A percentile compares a stretch with the other conserved stretches of the same genome.
Evolutionary conservation across 2,113 vertebrate species (phyloP).

Genomic region (Neotoma lepida): DNA sequence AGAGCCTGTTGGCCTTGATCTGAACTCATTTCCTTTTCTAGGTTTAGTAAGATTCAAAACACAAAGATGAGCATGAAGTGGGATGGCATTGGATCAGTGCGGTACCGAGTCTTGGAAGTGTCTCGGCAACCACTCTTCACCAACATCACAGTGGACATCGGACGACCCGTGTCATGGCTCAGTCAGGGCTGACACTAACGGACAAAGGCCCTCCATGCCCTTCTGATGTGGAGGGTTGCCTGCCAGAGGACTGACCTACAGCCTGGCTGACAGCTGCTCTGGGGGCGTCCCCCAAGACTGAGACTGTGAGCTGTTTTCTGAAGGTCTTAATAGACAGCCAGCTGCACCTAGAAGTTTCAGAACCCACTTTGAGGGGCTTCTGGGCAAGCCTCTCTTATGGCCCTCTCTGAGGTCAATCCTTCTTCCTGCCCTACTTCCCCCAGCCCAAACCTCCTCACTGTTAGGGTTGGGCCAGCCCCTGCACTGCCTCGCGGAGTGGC

Average conservation of each 20-base stretch:
- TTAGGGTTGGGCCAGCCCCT: constrained; percentile 79
- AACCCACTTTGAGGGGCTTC: constrained; percentile 68
- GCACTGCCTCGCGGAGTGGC: constrained; percentile 81
- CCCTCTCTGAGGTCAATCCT: constrained; percentile 60
- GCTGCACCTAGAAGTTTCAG: constrained; percentile 72
- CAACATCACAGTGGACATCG: constrained; percentile 98
- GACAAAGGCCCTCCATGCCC: constrained; percentile 41
- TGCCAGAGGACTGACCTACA: constrained; percentile 69
- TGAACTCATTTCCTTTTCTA: constrained; percentile 74
- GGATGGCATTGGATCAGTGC: constrained; percentile 96
- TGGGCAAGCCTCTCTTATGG: constrained; percentile 64
- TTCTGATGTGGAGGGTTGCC: constrained; percentile 17
- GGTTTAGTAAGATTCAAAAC: constrained; percentile 99
- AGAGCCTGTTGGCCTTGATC: constrained; percentile 23
- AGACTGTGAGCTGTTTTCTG: constrained; percentile 67
- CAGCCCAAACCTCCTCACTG: constrained; percentile 63
- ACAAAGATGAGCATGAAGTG: constrained; percentile 99
- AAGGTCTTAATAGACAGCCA: constrained; percentile 60
- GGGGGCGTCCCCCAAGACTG: constrained; percentile 34
- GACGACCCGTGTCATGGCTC: constrained; percentile 92
- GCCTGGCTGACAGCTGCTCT: constrained; percentile 57
- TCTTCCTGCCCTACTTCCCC: constrained; percentile 45
- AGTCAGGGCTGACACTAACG: constrained; percentile 87
- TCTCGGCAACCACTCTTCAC: constrained; percentile 95
- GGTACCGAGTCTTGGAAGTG: constrained; percentile 92